Conservation (phyloP, 2,797 vertebrate species). For the Microchirus variegatus region DNA sequence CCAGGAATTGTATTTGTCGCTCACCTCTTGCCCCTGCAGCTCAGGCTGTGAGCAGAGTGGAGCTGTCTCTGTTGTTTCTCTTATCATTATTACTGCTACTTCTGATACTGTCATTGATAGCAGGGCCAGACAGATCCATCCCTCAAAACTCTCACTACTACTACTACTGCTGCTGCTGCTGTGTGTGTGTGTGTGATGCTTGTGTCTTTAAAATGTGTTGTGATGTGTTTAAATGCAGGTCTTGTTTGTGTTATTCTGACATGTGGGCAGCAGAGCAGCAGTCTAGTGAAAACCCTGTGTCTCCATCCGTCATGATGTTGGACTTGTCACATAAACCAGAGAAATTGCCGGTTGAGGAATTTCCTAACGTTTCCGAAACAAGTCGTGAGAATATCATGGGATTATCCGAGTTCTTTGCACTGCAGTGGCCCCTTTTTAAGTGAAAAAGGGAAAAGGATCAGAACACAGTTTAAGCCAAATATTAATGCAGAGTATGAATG, state of each 20-base stretch:
- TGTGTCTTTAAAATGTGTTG: not conserved
- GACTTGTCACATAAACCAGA: constrained; percentile 3
- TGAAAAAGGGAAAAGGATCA: not conserved
- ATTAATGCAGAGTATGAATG: constrained; percentile 13
- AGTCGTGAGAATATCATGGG: not conserved
- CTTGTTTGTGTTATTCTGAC: constrained; percentile 14
- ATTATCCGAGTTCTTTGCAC: not conserved
- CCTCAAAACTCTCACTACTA: constrained; percentile 21
- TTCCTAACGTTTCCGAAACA: not conserved
- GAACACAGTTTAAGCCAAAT: not conserved
- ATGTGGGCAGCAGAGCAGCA: not conserved
- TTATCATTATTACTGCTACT: constrained; percentile 73
- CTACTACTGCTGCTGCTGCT: constrained; percentile 15
- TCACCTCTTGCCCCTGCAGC: constrained; percentile 70
- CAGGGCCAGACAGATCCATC: constrained; percentile 17
- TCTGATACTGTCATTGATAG: constrained; percentile 68
- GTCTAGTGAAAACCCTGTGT: not conserved
- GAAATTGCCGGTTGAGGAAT: not conserved
- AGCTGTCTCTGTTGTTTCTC: constrained; percentile 50
- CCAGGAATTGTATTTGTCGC: constrained; percentile 74
- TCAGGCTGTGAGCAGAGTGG: constrained; percentile 39
- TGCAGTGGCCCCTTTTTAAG: not conserved
- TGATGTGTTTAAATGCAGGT: not conserved
- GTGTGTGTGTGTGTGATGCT: not conserved
- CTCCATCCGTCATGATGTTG: not conserved